phyloP scores from a whole-genome alignment of 1,140 invertebrate genomes.

The Limonius californicus region DNA sequence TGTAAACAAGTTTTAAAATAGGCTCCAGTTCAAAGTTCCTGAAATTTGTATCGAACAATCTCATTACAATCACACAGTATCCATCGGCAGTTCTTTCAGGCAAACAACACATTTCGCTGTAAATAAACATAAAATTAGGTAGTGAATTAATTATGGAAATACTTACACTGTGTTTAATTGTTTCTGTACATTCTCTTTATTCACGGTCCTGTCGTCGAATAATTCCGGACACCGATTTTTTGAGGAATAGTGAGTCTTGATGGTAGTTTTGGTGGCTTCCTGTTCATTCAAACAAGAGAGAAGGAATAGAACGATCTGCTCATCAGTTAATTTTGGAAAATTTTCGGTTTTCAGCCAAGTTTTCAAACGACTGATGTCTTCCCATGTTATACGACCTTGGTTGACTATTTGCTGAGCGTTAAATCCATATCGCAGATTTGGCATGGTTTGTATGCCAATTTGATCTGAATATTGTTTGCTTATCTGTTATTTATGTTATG shows the following conservation, averaged over 20 bases:
- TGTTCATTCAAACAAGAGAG: slow-evolving; percentile 57
- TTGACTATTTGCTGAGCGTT: slow-evolving; percentile 22
- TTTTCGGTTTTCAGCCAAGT: slow-evolving; percentile 29
- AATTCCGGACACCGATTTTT: slow-evolving; percentile 56
- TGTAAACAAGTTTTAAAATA: slow-evolving; percentile 58
- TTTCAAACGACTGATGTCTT: slow-evolving; percentile 32
- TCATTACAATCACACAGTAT: slow-evolving; percentile 59
- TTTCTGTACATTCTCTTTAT: slow-evolving; percentile 28
- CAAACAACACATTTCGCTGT: slow-evolving; percentile 48
- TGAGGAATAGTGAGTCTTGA: slow-evolving; percentile 56
- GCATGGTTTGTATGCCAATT: too few relatives aligned
- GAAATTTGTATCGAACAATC: slow-evolving; percentile 53
- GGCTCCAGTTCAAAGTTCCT: slow-evolving; percentile 58
- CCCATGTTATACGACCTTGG: slow-evolving; percentile 24
- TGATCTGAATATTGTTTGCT: too few relatives aligned
- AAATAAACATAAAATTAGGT: neutral
- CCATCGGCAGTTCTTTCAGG: slow-evolving; percentile 57
- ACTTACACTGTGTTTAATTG: slow-evolving; percentile 40
- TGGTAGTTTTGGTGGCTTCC: slow-evolving; percentile 55
- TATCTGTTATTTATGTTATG: too few relatives aligned
- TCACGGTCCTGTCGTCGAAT: slow-evolving; percentile 52
- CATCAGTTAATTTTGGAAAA: slow-evolving; percentile 33
- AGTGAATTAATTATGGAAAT: neutral
- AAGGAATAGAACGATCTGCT: slow-evolving; percentile 55
- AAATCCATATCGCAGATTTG: slow-evolving; percentile 21